Conservation (phyloP, 2,113 vertebrate species). For the Bombycilla garrulus region DNA sequence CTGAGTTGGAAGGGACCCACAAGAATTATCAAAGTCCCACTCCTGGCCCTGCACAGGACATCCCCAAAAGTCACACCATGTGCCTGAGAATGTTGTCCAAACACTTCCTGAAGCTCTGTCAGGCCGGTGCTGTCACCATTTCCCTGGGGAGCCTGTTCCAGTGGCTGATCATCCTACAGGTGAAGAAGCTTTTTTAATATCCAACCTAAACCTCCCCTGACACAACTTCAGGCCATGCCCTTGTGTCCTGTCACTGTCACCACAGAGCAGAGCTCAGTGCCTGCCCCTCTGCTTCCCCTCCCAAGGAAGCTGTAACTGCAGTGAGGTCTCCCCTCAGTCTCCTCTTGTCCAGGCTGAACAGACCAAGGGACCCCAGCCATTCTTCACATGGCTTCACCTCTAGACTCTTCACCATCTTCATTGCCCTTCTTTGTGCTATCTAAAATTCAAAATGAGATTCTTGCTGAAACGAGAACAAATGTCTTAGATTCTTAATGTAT, state of each 20-base stretch:
- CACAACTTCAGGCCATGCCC: background rate
- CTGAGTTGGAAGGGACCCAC: background rate
- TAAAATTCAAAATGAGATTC: background rate
- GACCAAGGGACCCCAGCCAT: background rate
- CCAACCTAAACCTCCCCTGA: background rate
- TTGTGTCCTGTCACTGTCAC: background rate
- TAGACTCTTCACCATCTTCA: background rate
- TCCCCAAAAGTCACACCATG: background rate
- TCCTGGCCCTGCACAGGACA: background rate
- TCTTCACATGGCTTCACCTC: background rate
- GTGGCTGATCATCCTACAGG: accelerated
- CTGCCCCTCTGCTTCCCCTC: background rate
- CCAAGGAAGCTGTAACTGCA: background rate
- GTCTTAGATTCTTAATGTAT: background rate
- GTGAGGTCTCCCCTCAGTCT: background rate
- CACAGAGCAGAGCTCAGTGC: background rate
- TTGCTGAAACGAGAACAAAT: background rate
- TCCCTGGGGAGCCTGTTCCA: background rate
- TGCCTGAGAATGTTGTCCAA: background rate
- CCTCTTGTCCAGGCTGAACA: background rate
- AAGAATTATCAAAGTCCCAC: background rate
- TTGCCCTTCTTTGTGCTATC: background rate
- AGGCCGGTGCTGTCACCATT: background rate
- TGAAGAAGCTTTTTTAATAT: background rate
- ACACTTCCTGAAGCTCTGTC: background rate